phyloP scores from a whole-genome alignment of 2,888 invertebrate species.

The Athalia rosae region DNA sequence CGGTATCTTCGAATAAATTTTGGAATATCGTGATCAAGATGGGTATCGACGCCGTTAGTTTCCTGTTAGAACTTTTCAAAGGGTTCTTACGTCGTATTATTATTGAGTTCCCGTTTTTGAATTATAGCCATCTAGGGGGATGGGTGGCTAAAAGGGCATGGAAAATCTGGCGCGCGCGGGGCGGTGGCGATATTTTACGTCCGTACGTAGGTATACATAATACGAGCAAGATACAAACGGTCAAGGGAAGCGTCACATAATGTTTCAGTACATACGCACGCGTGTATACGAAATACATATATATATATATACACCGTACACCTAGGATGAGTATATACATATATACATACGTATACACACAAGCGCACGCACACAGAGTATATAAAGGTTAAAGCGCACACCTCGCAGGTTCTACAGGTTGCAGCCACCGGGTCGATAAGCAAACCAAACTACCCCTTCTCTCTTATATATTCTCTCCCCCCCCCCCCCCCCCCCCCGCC shows the following conservation, averaged over 20 bases:
- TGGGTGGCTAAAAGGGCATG: slow-evolving; percentile 11
- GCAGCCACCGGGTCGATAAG: slow-evolving; percentile 43
- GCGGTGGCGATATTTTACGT: slow-evolving; percentile 4
- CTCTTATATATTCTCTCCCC: not conserved
- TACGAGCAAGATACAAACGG: slow-evolving; percentile 42
- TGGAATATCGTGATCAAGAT: too few species aligned
- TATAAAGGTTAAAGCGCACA: slow-evolving; percentile 17
- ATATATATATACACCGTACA: too few species aligned
- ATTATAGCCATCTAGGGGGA: slow-evolving; percentile 2
- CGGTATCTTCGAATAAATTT: too few species aligned
- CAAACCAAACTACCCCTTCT: slow-evolving; percentile 31
- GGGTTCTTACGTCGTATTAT: too few species aligned
- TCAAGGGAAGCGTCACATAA: slow-evolving; percentile 23
- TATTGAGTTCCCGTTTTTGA: too few species aligned
- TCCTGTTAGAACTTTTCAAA: too few species aligned
- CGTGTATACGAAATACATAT: too few species aligned
- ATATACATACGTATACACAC: too few species aligned
- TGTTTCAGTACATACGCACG: too few species aligned
- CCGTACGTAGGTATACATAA: not conserved
- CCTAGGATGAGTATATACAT: too few species aligned
- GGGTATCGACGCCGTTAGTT: too few species aligned
- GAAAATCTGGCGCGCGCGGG: not conserved
- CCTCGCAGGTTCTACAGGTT: slow-evolving; percentile 44
- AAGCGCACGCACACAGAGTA: too few species aligned
- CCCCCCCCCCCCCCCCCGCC: not conserved